Conservation (phyloP, 2,113 vertebrate genomes). For the Phalacrocorax pelagicus region DNA sequence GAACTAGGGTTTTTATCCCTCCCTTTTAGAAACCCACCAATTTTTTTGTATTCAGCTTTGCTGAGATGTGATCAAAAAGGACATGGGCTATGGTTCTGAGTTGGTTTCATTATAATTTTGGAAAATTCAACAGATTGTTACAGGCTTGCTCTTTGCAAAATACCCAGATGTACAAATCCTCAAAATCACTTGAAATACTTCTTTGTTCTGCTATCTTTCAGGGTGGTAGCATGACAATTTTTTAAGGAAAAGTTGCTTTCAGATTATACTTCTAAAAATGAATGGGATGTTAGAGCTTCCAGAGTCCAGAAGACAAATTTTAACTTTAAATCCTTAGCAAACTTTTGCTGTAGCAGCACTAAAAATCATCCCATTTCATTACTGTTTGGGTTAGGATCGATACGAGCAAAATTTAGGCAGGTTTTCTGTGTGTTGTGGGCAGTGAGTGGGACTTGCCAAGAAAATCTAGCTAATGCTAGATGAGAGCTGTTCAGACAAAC, state of each 20-base stretch:
- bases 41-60: neutral
- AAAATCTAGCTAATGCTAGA: neutral
- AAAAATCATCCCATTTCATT: neutral
- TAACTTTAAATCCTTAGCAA: neutral
- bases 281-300: neutral
- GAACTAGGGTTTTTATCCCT: neutral
- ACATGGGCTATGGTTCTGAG: neutral
- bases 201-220: neutral
- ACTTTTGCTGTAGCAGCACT: neutral
- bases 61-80: neutral
- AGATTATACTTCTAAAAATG: neutral
- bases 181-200: neutral
- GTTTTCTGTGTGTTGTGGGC: neutral
- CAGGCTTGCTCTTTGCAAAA: neutral
- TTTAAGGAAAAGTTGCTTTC: neutral
- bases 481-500: neutral
- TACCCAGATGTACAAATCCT: neutral
- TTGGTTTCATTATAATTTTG: neutral
- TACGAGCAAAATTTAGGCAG: neutral
- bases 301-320: neutral
- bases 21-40: neutral
- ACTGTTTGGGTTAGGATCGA: neutral
- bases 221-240: neutral
- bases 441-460: neutral
- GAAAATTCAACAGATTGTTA: constrained; percentile 5